Base-by-base conservation (phyloP, 2,888 invertebrate genomes). In the Synergus itoensis region DNA sequence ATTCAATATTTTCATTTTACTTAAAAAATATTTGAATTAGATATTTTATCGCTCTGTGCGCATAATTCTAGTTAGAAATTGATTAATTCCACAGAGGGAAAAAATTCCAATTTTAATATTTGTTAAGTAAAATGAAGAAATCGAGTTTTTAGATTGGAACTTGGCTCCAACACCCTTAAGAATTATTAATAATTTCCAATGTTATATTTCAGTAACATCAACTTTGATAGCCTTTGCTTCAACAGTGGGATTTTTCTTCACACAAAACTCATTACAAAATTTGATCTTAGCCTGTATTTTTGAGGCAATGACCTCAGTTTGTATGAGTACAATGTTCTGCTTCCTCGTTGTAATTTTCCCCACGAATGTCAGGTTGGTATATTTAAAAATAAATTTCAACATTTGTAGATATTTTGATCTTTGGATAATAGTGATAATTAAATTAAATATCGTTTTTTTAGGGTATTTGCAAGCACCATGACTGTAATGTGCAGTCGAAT, bases 301-400 rank as follows among this genome's bases (percentile, higher is more conserved):
- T 91, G 96, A 96, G 92, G 96, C 96, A 3, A 93, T 96, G 79
- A 96, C 96, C 43, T 96, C 96, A 79, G 94, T 96, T 84, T 96
- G 95, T 85, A 95, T 96, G 90, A 96, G 96, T 93, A 95, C 96
- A 69, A 95, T 96, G 53, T 96, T 96, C 92, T 96, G 96, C 89
- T 95, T 96, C 53, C 94, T 96, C 90, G 96, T 96, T 77, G 96
- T 96, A 90, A 92, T 96, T 82, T 96, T 96, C 93, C 96, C 96
- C 83, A 96, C 96, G 78, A 96, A 96, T 92, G 94, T 96, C 89
- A 95, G 96, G 96, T 96, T 45, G 45, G 45, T 45, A 45, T 8
- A 60, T 21, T 4, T 53, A 53, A 1, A 2, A 9, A n/a, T 2
- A n/a, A 53, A n/a, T n/a, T 53, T 1, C 8, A 53, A n/a, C n/a